Base-by-base conservation (phyloP, 1,140 invertebrate genomes). In the Lepidurus arcticus region DNA sequence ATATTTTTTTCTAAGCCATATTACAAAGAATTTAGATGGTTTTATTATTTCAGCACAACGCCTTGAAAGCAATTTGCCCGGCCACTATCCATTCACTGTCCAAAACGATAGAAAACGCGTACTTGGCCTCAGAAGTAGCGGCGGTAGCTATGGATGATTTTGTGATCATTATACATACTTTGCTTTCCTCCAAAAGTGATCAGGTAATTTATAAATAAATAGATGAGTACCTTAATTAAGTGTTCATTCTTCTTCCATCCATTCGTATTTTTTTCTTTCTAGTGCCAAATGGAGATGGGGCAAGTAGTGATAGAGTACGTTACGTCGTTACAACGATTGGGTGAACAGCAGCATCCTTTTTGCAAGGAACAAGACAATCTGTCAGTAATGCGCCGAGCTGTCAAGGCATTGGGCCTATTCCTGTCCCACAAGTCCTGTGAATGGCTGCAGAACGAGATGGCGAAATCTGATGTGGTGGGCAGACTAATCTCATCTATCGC, bases 261-360 rank as follows among this genome's bases (percentile, higher is more conserved):
- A 73, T 77, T 79, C 34, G 75, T 75, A 74, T 10, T 73, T 81
- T 42, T 21, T 53, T 80, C 53, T 47, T 82, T 85, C 13, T 81
- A 90, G 88, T 84, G 89, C 79, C 89, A 90, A 85, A 87, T 90
- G 80, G 89, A 90, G 80, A 84, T 90, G 74, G 83, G 84, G 76
- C 86, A 87, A 43, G 84, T 90, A 74, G 85, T 90, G 73, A 86
- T 89, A 82, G 86, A 86, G 76, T 89, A 87, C 83, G 81, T 84
- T 80, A 76, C 83, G n/a, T 82, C 84, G 81, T 82, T 87, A 10
- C 44, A 44, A 43, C 8, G 21, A 26, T 21, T 76, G 42, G 76
- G 34, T 26, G 65, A 21, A 16, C 76, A 76, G 42, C 44, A 76
- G 53, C 24, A 76, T 34, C 24, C 44, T 21, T 34, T 34, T 43